Base-by-base conservation (phyloP, 1,140 invertebrate species). In the Calephelis nemesis region DNA sequence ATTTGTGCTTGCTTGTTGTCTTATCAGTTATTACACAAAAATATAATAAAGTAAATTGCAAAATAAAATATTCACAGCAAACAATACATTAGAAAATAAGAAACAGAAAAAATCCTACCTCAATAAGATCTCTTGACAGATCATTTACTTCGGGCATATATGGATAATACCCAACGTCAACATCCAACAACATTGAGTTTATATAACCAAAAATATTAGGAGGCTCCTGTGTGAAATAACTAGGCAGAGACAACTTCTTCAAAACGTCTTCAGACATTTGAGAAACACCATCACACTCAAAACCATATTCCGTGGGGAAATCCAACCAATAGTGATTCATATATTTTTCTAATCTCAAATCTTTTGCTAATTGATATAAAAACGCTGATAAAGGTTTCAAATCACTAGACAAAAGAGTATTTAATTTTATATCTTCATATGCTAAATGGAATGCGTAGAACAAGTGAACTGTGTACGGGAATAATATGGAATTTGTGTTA, bases 361-460 rank as follows among this genome's bases (percentile, higher is more conserved):
- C 97, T 40, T 93, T 93, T 1, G 97, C 94, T 62, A 99, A 85
- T 79, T 97, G 96, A 81, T 95, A 94, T 9, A 98, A 87, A 50
- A 98, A 93, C 60, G 93, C 90, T 0, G 94, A 96, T 19, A 99
- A 79, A 0, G 95, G 92, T 58, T 93, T 92, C 63, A 97, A 87
- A 72, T 95, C 94, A 67, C 95, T 94, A 19, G 93, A 93, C 70
- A 96, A 92, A 2, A 96, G 89, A 1, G 94, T 92, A 79, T 97
- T 96, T 47, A 98, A 83, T 87, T 98, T 98, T 1, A 98, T 92
- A 81, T 98, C 97, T 93, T 98, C 98, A 85, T 98, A 98, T 0
- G 98, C 91, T 10, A 98, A 91, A 92, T 99, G 98, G 47, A 99
- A 92, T 0, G 96, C 93, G 85, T 95, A 97, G 52, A 98, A 92